Evolutionary conservation across 2,888 invertebrate species (phyloP), one percentile per base, ranked within the genome.

Genomic region (Andricus quercusramuli): DNA sequence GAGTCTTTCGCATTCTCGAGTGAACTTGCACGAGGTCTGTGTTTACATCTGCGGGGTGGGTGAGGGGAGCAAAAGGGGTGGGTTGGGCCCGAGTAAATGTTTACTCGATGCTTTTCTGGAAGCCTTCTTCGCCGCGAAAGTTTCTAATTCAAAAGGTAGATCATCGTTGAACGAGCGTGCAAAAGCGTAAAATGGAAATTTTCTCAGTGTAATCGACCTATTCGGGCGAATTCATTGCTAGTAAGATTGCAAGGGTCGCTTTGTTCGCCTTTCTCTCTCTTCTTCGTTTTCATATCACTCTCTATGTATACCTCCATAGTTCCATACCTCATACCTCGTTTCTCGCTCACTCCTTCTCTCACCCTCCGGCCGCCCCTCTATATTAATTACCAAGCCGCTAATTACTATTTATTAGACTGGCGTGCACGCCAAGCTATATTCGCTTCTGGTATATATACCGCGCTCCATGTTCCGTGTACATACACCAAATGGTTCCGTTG

Each of bases 351-450:
- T 41, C 56, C 51, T 67, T 78, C 65, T 47, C 51, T 25, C 77
- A 37, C 66, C 56, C 22, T 67, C 20, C 74, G 25, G 51, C 37
- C 59, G 59, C 78, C 81, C 80, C 83, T 83, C 83, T 83, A 81
- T 87, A 88, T 88, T 87, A 88, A 88, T 88, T 88, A 88, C 84
- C 83, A 81, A 78, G 47, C 68, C 78, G 83, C 84, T 88, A 88
- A 88, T 88, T 88, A 85, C 84, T 86, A 87, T 87, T 88, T 87
- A 88, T 88, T 87, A 88, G 80, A 82, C 76, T 47, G 79, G 74
- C 59, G 81, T 79, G 78, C 84, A 85, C 80, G 77, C 70, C 80
- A 70, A 76, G 80, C 32, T 74, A n/a, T 74, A 74, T 74, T 74
- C 74, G n/a, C 56, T 32, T 56, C 74, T 56, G 13, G 32, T 56